Evolutionary conservation across 2,113 vertebrate genomes (phyloP), one percentile per base, ranked within the genome.

Genomic region (Leucoraja erinaceus): DNA sequence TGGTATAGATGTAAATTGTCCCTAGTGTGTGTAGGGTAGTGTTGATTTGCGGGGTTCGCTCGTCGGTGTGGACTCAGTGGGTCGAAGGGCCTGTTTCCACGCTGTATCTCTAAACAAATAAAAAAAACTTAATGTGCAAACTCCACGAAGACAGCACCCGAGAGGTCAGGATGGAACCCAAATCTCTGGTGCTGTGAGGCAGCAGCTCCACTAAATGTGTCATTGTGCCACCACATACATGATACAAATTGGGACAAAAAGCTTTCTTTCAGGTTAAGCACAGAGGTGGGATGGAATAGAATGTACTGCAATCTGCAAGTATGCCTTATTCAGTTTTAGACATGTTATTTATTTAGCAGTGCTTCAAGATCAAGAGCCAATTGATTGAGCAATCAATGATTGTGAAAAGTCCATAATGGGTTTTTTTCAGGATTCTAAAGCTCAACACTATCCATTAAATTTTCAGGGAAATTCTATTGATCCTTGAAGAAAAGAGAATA

Each of bases 381-480:
- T 93, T 91, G 91, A 93, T 93, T 79, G 33, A 28, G 38, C 63
- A 90, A 90, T 93, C 75, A 91, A 93, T 94, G 61, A 86, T 90
- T 94, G 94, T 94, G 93, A 94, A 76, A 78, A 94, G 54, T 0
- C 3, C 38, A 31, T 76, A 11, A 61, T 12, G 20, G 16, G 79
- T 93, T 72, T 91, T 72, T 91, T 88, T 94, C 92, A 63, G 68
- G 61, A 79, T 1, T 1, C 83, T 47, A 93, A 88, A 92, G 5
- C 6, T 9, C 81, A 78, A 12, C 33, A 93, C 10, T 31, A 84
- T 11, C 11, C 31, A 93, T 93, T 93, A 28, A n/a, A 12, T 28
- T 91, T 70, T 1, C 0, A 16, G 4, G 6, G 6, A 9, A 78
- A 93, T 56, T 5, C 0, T 93, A 54, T 81, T 92, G 11, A 61